Evolutionary conservation across 2,113 vertebrate genomes (phyloP), one percentile per base, ranked within the genome.

Genomic region (Cyanistes caeruleus): DNA sequence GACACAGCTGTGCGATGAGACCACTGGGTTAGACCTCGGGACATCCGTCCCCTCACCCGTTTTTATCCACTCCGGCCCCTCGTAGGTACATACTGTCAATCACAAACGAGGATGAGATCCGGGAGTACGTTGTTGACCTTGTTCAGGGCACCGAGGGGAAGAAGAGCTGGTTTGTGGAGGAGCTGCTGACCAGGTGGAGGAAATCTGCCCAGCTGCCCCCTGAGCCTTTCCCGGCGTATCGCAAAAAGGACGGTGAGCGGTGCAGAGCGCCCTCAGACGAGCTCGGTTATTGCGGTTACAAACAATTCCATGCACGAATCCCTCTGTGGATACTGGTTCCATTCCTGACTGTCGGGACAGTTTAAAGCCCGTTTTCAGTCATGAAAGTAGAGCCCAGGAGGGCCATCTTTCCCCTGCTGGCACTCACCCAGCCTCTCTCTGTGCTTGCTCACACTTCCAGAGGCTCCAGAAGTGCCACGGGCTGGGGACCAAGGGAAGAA

Each of bases 81-180:
- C 25, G 7, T 69, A 99, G 99, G 93, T 99, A 99, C 84, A 98
- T 99, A 90, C 95, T 99, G 30, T 99, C 99, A 5, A 99, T 99
- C 79, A 98, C 99, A 21, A 98, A 96, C 3, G 98, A 98, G 44
- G 99, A 99, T 0, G 99, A 99, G 97, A 98, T 99, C 63, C 98
- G 98, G 58, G 99, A 99, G 59, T 99, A 99, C 10, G 97, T 99
- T 6, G 95, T 98, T 21, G 99, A 99, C 87, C 98, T 99, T 20
- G 96, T 99, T 21, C 99, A 99, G 91, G 99, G 99, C 53, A 98
- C 98, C 0, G 99, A 99, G 0, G 99, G 98, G 24, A 98, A 95
- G 69, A 99, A 99, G 95, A 96, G 97, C 41, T 90, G 90, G 41
- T 99, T 99, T 84, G 98, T 99, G 62, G 98, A 99, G 15, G 99